A percentile compares a stretch with the other conserved stretches of the same genome.
Evolutionary conservation across 23 tunicate genomes (phyloP).

Genomic region (Clavelina lepadiformis): DNA sequence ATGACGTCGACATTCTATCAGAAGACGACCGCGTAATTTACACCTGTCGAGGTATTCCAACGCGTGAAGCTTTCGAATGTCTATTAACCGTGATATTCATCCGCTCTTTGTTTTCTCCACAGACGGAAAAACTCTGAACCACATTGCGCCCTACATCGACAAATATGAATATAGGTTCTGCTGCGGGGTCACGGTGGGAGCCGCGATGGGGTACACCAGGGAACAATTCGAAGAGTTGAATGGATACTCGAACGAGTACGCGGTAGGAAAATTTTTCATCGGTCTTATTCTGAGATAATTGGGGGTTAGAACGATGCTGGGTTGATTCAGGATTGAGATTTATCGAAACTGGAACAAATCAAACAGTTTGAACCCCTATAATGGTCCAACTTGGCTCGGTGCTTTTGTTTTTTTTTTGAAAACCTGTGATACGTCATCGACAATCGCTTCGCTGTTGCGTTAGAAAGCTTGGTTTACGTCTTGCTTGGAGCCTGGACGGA

Average conservation of each 20-base stretch:
- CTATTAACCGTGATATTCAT: neutral
- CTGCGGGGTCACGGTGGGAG: constrained; percentile 66
- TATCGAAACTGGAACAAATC: too few species aligned
- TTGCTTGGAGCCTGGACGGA: too few species aligned
- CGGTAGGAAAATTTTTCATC: constrained; percentile 19
- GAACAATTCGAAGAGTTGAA: constrained; percentile 36
- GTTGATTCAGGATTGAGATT: too few species aligned
- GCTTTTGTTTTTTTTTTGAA: too few species aligned
- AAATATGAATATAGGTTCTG: constrained; percentile 48
- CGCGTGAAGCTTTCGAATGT: neutral
- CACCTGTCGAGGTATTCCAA: constrained; percentile 21
- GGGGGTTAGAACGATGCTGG: too few species aligned
- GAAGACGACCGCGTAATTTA: constrained; percentile 35
- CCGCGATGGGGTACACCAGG: constrained; percentile 21
- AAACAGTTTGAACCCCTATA: too few species aligned
- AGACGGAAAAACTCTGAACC: constrained; percentile 33
- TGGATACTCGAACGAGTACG: constrained; percentile 63
- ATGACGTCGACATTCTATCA: constrained; percentile 25
- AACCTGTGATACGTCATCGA: too few species aligned
- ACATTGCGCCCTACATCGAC: constrained; percentile 43
- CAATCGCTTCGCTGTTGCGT: too few species aligned
- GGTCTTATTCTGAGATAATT: too few species aligned
- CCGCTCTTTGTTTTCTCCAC: neutral
- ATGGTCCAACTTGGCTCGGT: too few species aligned
- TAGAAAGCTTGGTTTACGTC: too few species aligned